Evolutionary conservation across 2,797 vertebrate genomes (phyloP).

Genomic region (Schizopygopsis pylzovi): DNA sequence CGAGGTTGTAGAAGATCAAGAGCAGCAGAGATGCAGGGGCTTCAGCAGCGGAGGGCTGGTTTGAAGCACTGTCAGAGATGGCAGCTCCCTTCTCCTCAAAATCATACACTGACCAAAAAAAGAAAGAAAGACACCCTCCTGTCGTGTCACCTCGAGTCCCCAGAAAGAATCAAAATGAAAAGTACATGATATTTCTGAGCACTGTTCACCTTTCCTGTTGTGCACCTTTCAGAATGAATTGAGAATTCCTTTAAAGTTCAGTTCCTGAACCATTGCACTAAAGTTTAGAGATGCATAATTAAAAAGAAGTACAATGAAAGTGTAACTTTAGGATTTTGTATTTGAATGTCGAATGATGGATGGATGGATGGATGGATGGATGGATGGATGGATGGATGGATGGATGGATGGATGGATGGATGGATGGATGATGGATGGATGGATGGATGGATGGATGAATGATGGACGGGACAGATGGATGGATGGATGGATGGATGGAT

Average conservation of each 20-base stretch:
- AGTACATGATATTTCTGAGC: neutral
- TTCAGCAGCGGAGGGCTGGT: neutral
- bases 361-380: neutral
- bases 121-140: neutral
- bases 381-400: neutral
- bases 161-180: neutral
- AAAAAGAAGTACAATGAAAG: neutral
- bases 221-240: neutral
- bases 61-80: slow-evolving; percentile 28
- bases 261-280: neutral
- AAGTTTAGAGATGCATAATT: neutral
- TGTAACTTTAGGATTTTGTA: neutral
- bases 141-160: neutral
- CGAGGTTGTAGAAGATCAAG: slow-evolving; percentile 13
- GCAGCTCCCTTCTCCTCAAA: slow-evolving; percentile 6
- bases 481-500: fast-evolving
- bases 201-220: neutral
- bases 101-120: slow-evolving; percentile 15
- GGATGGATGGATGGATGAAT: neutral
- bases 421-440: neutral
- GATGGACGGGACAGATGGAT: too few species aligned
- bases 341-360: neutral
- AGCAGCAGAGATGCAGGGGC: slow-evolving; percentile 22
- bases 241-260: neutral
- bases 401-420: neutral